Evolutionary conservation across 1,140 invertebrate genomes (phyloP).

Genomic region (Aricia agestis): DNA sequence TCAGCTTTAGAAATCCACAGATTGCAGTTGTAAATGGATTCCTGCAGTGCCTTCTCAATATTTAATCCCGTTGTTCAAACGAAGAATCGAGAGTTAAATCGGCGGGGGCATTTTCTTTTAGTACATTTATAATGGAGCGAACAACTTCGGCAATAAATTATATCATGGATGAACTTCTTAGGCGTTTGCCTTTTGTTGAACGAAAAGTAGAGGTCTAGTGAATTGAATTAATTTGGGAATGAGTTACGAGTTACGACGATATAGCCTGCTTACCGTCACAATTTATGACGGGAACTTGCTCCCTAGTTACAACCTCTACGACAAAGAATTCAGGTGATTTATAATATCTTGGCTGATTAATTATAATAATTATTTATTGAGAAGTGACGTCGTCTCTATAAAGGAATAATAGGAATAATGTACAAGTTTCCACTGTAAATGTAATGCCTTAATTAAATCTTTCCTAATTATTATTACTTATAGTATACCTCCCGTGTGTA

Average conservation of each 20-base stretch:
- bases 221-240: constrained; percentile 8
- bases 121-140: constrained; percentile 4
- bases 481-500: too few relatives aligned
- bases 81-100: constrained; percentile 1
- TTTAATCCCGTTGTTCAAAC: not conserved
- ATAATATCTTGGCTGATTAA: not conserved
- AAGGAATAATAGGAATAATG: too few relatives aligned
- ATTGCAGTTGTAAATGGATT: constrained; percentile 9
- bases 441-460: too few relatives aligned
- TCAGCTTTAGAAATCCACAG: not conserved
- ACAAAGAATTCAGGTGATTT: not conserved
- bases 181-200: constrained; percentile 10
- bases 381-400: too few relatives aligned
- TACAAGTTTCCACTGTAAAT: too few relatives aligned
- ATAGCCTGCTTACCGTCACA: not conserved
- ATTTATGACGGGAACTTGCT: constrained; percentile 4
- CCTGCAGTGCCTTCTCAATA: not conserved
- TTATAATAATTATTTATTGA: not conserved
- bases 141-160: constrained; percentile 8
- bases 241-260: constrained; percentile 1
- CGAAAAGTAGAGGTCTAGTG: constrained; percentile 9
- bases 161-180: constrained; percentile 11
- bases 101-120: not conserved
- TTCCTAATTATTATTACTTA: too few relatives aligned
- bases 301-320: not conserved